Evolutionary conservation across 2,797 vertebrate genomes (phyloP).

Genomic region (Micropoecilia bifurca): DNA sequence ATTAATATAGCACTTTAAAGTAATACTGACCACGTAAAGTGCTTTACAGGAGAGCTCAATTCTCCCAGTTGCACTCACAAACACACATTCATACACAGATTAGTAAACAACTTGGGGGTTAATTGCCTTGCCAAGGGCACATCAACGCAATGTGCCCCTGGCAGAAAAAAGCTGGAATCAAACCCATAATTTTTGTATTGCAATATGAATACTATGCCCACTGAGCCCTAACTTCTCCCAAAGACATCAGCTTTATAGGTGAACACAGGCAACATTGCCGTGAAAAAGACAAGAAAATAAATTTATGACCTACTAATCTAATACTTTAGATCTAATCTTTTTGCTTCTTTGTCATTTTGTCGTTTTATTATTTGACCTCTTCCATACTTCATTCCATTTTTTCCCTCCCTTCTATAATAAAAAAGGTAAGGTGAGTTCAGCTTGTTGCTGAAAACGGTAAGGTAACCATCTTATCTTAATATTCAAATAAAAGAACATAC

Average conservation of each 20-base stretch:
- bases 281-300: neutral
- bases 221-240: neutral
- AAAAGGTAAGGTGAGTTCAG: too few species aligned
- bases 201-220: neutral
- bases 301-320: neutral
- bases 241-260: neutral
- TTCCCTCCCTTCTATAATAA: too few species aligned
- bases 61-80: neutral
- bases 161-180: neutral
- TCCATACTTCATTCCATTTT: too few species aligned
- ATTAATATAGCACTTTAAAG: neutral
- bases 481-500: neutral
- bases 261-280: neutral
- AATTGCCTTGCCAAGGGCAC: neutral
- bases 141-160: neutral
- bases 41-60: neutral
- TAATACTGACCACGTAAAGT: neutral
- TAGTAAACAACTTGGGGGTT: neutral
- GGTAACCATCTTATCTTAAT: too few species aligned
- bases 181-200: neutral
- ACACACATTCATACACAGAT: neutral
- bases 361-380: neutral
- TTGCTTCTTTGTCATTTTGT: neutral
- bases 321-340: neutral
- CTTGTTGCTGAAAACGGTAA: too few species aligned